Evolutionary conservation across 1,140 invertebrate species (phyloP), one percentile per base, ranked within the genome.

Genomic region (Cydia amplana): DNA sequence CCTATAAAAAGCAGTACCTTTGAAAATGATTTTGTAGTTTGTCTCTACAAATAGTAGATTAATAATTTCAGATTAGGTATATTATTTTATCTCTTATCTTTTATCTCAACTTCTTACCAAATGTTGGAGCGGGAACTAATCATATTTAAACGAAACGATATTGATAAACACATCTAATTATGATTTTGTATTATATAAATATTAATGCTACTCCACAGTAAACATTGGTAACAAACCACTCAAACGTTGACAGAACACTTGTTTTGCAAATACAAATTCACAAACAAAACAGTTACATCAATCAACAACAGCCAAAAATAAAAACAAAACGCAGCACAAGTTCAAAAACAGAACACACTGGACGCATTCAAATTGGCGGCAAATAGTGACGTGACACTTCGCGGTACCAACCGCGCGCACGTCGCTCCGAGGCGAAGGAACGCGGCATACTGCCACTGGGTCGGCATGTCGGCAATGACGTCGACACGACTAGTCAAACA

Each of bases 361-460:
- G 78, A 80, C 84, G 82, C 77, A 74, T 78, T 77, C 28, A 83
- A 83, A 81, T 81, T 86, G 80, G 85, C 82, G 79, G 79, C 79
- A 84, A 85, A 73, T 76, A 77, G 80, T 81, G 65, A 70, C 65
- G 65, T 36, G 65, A 70, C 80, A 85, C 73, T 81, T 81, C 16
- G 64, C 74, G 80, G 79, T 81, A 76, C 40, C 28, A 72, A 40
- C 78, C 73, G 20, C 74, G 46, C 16, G 32, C 43, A 75, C 87
- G 84, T 84, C 83, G 72, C 75, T 36, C 74, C 83, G 76, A 76
- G 77, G 82, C 84, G 77, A 83, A 77, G 79, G 81, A 78, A 74
- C 81, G 82, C 83, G 85, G 82, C 81, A 78, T 79, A 89, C 87
- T 89, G 84, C 82, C 81, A 51, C 25, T 73, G 20, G 32, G 20